Evolutionary conservation across 2,888 invertebrate species (phyloP).

Genomic region (Volucella inanis): DNA sequence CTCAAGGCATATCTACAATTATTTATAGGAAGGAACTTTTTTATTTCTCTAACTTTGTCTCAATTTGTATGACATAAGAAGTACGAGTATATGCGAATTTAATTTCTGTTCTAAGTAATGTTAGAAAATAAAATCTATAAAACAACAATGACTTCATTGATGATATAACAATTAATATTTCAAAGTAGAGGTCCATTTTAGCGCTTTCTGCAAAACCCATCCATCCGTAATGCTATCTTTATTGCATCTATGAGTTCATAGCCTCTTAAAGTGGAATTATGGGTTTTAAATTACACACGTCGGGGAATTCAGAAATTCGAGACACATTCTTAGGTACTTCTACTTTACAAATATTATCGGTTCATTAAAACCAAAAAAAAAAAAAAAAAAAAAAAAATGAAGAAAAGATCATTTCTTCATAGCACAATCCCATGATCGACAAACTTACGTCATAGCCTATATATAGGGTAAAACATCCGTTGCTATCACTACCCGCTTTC

Average conservation of each 20-base stretch:
- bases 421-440: constrained; percentile 9
- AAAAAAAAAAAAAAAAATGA: background rate
- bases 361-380: background rate
- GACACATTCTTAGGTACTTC: constrained; percentile 4
- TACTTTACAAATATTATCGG: constrained; percentile 20
- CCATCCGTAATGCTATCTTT: background rate
- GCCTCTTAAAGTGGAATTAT: constrained; percentile 15
- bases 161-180: constrained; percentile 6
- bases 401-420: constrained; percentile 11
- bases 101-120: too few relatives aligned
- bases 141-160: background rate
- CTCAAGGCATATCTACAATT: too few relatives aligned
- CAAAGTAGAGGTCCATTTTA: background rate
- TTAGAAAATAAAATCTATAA: background rate
- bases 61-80: background rate
- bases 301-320: constrained; percentile 7
- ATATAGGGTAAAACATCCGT: constrained; percentile 50
- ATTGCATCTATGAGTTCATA: constrained; percentile 33
- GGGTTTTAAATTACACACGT: background rate
- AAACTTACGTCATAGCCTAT: constrained; percentile 46
- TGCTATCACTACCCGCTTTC: constrained; percentile 41
- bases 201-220: background rate
- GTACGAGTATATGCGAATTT: too few relatives aligned
- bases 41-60: too few relatives aligned
- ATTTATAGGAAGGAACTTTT: too few relatives aligned